A percentile compares a stretch with the other conserved stretches of the same genome.
phyloP scores from a whole-genome alignment of 64 coral and sea anemone genomes.

The Montipora cactus region DNA sequence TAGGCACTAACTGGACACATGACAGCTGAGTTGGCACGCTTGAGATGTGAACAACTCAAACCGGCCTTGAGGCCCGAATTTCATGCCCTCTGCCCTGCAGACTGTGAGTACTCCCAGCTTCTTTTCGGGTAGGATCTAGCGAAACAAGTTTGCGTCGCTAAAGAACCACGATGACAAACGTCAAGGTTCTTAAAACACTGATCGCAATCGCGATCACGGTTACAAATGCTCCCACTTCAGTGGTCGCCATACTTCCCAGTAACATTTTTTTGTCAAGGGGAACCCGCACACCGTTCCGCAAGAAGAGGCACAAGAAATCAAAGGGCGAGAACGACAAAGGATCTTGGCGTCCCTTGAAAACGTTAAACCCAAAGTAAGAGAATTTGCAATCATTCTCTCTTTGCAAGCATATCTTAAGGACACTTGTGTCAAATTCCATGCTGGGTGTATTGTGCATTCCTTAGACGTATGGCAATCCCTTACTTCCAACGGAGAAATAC shows the following conservation, averaged over 20 bases:
- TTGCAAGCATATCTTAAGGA: background rate
- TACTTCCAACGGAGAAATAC: slow-evolving; percentile 25
- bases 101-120: too few species aligned
- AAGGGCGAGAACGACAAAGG: background rate
- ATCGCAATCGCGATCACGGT: background rate
- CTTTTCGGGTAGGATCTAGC: slow-evolving; percentile 5
- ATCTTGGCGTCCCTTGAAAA: background rate
- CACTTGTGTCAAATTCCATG: background rate
- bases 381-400: background rate
- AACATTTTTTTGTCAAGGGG: background rate
- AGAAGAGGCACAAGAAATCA: background rate
- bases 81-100: background rate
- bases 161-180: background rate
- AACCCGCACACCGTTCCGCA: background rate
- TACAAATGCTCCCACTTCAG: background rate
- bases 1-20: background rate
- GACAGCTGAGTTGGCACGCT: background rate
- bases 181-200: too few species aligned
- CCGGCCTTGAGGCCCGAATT: slow-evolving; percentile 1
- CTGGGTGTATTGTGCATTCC: background rate
- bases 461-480: background rate
- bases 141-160: background rate
- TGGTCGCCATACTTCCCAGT: background rate
- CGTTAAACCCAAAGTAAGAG: background rate
- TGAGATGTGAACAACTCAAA: slow-evolving; percentile 45